Evolutionary conservation across 2,888 invertebrate genomes (phyloP).

Genomic region (Scaptomyza cyrtandrae): DNA sequence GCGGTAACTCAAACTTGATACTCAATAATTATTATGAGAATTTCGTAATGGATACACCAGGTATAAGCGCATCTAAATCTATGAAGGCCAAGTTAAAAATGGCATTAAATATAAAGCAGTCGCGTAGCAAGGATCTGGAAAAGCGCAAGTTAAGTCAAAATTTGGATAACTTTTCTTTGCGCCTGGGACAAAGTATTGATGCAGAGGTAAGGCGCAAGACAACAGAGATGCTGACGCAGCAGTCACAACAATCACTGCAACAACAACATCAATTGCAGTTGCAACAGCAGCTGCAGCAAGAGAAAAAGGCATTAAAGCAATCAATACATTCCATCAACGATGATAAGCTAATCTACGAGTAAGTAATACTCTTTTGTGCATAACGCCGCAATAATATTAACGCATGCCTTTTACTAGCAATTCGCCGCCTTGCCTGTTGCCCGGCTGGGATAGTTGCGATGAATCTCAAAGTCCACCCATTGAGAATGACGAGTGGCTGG

Average conservation of each 20-base stretch:
- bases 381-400: background rate
- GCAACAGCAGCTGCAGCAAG: constrained; percentile 35
- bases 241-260: constrained; percentile 45
- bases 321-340: constrained; percentile 76
- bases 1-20: constrained; percentile 83
- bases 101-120: constrained; percentile 49
- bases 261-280: constrained; percentile 28
- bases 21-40: constrained; percentile 84
- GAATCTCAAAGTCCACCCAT: constrained; percentile 88
- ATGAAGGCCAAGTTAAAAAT: constrained; percentile 38
- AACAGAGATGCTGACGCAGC: constrained; percentile 65
- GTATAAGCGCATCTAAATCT: constrained; percentile 21
- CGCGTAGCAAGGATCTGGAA: constrained; percentile 82
- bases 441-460: constrained; percentile 85
- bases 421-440: constrained; percentile 82
- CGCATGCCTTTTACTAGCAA: constrained; percentile 63
- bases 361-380: constrained; percentile 29
- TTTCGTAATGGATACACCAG: constrained; percentile 58
- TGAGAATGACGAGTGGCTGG: constrained; percentile 94
- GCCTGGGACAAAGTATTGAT: constrained; percentile 81
- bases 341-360: constrained; percentile 81
- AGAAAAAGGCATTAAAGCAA: constrained; percentile 58
- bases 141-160: constrained; percentile 85
- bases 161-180: constrained; percentile 84
- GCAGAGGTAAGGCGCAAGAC: constrained; percentile 69